Percentiles rank a stretch among this genome's conserved stretches.
Evolutionary conservation across 2,888 invertebrate genomes (phyloP).

Genomic region (Tribolium freemani): DNA sequence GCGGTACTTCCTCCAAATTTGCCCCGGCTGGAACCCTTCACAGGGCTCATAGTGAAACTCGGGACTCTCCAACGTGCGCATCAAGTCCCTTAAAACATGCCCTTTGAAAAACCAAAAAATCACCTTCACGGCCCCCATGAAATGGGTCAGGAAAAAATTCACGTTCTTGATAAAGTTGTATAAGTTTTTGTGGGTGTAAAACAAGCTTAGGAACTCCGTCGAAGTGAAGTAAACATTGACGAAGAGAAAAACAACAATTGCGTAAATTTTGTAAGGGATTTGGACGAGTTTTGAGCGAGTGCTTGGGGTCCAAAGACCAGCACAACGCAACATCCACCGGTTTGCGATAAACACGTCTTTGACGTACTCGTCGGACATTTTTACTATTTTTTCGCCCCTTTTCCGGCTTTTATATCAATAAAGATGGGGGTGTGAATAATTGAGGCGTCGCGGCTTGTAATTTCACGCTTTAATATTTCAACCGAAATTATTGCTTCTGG

Average conservation of each 20-base stretch:
- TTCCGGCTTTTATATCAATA: neutral
- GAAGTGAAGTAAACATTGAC: conserved; percentile 59
- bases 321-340: conserved; percentile 58
- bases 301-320: conserved; percentile 60
- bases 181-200: conserved; percentile 55
- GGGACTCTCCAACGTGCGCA: conserved; percentile 54
- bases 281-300: conserved; percentile 47
- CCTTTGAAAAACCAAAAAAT: conserved; percentile 58
- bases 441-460: conserved; percentile 15
- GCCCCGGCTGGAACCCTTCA: conserved; percentile 52
- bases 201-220: conserved; percentile 59
- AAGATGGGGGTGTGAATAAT: neutral
- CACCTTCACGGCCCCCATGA: conserved; percentile 62
- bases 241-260: conserved; percentile 56
- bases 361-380: conserved; percentile 25
- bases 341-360: conserved; percentile 58
- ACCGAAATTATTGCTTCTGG: neutral
- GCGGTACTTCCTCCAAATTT: conserved; percentile 53
- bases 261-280: conserved; percentile 54
- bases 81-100: conserved; percentile 51
- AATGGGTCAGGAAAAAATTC: conserved; percentile 60
- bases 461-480: conserved; percentile 18
- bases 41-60: conserved; percentile 55
- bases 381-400: neutral
- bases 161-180: conserved; percentile 61